Evolutionary conservation across 2,113 vertebrate species (phyloP).

Genomic region (Microcebus griseorufus): DNA sequence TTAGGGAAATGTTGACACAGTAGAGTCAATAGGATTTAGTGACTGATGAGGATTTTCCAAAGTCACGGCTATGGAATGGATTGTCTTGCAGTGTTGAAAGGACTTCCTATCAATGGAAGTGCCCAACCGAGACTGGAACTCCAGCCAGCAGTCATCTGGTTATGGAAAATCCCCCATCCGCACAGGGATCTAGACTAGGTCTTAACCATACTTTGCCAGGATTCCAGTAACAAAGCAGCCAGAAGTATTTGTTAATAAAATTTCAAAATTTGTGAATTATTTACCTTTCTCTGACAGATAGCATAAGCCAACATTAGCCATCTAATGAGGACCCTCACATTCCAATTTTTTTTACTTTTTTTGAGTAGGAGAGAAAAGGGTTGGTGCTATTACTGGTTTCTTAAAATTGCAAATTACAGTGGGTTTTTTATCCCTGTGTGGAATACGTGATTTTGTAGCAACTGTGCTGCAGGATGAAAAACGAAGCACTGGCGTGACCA

Average conservation of each 20-base stretch:
- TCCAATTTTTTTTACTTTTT: not conserved
- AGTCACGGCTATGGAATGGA: not conserved
- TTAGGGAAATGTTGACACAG: not conserved
- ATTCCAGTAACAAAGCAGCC: not conserved
- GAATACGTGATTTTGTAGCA: not conserved
- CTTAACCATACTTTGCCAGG: not conserved
- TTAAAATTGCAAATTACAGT: not conserved
- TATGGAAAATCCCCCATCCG: not conserved
- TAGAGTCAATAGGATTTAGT: not conserved
- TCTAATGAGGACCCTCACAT: not conserved
- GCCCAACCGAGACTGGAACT: not conserved
- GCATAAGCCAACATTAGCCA: not conserved
- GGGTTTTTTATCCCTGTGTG: not conserved
- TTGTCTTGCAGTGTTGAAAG: not conserved
- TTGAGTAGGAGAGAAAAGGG: not conserved
- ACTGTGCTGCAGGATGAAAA: not conserved
- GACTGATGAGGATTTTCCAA: not conserved
- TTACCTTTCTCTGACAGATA: not conserved
- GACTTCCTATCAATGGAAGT: not conserved
- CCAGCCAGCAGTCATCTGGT: fast-evolving
- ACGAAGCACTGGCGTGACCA: not conserved
- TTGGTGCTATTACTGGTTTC: not conserved
- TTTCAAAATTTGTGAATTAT: not conserved
- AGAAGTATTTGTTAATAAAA: not conserved
- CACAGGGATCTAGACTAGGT: not conserved